Base-by-base conservation (phyloP, 1,140 invertebrate genomes). In the Drosophila subobscura region DNA sequence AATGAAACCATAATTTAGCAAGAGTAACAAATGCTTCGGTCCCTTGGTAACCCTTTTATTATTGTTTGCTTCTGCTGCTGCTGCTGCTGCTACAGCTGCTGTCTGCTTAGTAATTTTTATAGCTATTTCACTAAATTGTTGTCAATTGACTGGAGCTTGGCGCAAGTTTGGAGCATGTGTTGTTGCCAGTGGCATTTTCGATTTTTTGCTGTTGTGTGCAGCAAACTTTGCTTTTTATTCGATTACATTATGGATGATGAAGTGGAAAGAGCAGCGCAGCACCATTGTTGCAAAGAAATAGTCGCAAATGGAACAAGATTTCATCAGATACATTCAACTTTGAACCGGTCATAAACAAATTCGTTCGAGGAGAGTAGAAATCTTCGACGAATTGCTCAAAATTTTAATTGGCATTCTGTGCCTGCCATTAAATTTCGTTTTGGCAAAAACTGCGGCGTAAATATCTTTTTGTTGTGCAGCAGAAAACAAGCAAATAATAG, bases 61-160 rank as follows among this genome's bases (percentile, higher is more conserved):
- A 10, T 37, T 10, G 33, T 37, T 10, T 37, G 25, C 25, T 33
- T 8, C 45, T 60, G 49, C 44, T 55, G 47, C 44, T 44, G 14
- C 51, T 42, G 47, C 51, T 45, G 41, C 41, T 12, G 29, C 37
- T 56, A 4, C 10, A 4, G 50, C 42, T 59, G 54, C 42, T 63
- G 44, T 57, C 60, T 56, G 60, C 52, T 58, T 73, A 54, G 61
- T 75, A 66, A 75, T 67, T 75, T 75, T 78, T 78, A 72, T 78
- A 73, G 75, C 75, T 54, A 57, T 60, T 78, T 67, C 75, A 49
- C 67, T 78, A 78, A 78, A 77, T 77, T 78, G 72, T 75, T 75
- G 75, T 78, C 75, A 78, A 78, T 78, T 78, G 75, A 78, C 55
- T 75, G 25, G 61, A 58, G 54, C 12, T 78, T 78, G 60, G 59